These are phyloP conservation scores for Typhlomys cinereus DNA, from an alignment of 2,113 vertebrate genomes.

Conservation along the genomic window DNA sequence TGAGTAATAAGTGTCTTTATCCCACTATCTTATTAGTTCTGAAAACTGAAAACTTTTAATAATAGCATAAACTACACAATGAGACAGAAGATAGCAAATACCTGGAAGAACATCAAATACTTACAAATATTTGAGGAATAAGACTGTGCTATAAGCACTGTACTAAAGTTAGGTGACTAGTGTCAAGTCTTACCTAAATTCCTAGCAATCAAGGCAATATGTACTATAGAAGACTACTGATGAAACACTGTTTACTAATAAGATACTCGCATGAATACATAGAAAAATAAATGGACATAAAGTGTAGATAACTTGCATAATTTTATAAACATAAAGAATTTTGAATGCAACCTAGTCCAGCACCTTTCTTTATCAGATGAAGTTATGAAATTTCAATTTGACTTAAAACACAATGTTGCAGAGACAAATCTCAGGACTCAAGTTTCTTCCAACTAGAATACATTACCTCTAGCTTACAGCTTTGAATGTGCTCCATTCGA, in stretches of 20 bases:
- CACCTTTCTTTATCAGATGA: not conserved
- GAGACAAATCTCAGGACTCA: not conserved
- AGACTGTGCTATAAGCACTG: not conserved
- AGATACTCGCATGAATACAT: not conserved
- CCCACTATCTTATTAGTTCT: too few species aligned
- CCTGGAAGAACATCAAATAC: not conserved
- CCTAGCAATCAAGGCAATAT: not conserved
- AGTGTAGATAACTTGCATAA: not conserved
- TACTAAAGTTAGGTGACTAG: not conserved
- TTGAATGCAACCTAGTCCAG: not conserved
- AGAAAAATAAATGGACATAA: not conserved
- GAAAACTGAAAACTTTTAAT: not conserved
- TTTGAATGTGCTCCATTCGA: not conserved
- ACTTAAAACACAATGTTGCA: not conserved
- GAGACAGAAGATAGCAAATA: not conserved
- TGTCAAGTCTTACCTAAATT: not conserved
- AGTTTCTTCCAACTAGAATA: not conserved
- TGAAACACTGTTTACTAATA: not conserved
- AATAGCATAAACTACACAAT: not conserved
- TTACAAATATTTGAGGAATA: not conserved
- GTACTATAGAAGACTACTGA: not conserved
- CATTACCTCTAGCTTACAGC: not conserved
- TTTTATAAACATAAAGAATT: not conserved
- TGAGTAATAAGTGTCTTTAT: too few species aligned
- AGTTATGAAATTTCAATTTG: conserved; percentile 2